Conservation (phyloP, 2,113 vertebrate species). For the Pterocles gutturalis region DNA sequence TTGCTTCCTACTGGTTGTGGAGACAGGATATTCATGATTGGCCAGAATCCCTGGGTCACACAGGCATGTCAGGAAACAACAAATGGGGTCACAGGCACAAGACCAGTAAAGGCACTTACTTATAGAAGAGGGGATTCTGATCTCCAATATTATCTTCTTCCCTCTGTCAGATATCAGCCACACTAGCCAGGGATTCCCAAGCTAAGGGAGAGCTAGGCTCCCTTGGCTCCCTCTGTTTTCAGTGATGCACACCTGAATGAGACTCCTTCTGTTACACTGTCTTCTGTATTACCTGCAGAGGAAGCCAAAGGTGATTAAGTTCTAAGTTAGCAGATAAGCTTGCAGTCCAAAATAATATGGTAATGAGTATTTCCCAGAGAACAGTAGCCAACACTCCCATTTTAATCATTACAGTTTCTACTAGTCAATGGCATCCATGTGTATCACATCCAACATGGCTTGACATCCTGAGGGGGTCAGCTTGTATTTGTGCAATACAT, state of each 20-base stretch:
- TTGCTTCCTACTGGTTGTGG: neutral
- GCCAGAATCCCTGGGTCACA: neutral
- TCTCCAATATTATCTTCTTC: neutral
- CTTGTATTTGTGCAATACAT: neutral
- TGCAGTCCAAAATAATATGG: neutral
- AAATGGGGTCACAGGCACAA: neutral
- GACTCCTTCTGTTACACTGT: neutral
- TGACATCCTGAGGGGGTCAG: accelerated
- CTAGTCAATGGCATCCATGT: neutral
- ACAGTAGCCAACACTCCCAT: neutral
- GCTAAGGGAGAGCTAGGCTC: neutral
- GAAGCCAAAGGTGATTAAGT: neutral
- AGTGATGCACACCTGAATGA: neutral
- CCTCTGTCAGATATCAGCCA: neutral
- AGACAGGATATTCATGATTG: neutral
- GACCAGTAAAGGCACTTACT: neutral
- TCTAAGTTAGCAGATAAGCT: neutral
- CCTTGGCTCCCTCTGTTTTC: neutral
- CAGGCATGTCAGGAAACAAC: neutral
- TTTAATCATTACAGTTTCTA: neutral
- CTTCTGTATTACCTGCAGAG: neutral
- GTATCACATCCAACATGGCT: neutral
- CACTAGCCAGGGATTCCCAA: accelerated
- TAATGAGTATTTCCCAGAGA: neutral
- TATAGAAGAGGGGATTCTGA: neutral